Base-by-base conservation (phyloP, 2,113 vertebrate species). In the Marmota flaviventris region DNA sequence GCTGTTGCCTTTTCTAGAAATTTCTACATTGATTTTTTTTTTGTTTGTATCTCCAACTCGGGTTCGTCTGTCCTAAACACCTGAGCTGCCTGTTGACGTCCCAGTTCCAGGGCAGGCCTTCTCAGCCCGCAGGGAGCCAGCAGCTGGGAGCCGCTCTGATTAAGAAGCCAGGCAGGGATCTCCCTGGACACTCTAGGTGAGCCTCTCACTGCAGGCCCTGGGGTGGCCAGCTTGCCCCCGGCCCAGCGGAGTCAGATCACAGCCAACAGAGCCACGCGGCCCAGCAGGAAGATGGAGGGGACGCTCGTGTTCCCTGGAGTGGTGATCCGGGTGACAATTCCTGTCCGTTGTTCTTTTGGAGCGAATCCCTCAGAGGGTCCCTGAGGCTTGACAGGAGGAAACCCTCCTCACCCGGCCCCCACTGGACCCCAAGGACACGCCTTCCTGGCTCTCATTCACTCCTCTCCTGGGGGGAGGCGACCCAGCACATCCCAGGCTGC, bases 391-490 rank as follows among this genome's bases (percentile, higher is more conserved):
- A 92, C 69, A 58, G 65, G 72, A 94, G 91, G 58, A 56, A 96
- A 58, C n/a, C 72, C 56, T 85, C 61, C 89, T 69, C 72, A 67
- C 65, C 53, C 70, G 27, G 1, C 42, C 72, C 83, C 67, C 45
- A 1, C 13, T 27, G 32, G 83, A n/a, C 73, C 73, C 69, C 8
- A 61, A 75, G 56, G 85, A 95, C n/a, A 76, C 72, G 48, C 51
- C 93, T 96, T 45, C 75, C 39, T 27, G 56, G 48, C 91, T 94
- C 72, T 90, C 85, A 81, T 95, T 89, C 94, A 76, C 92, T 88
- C 58, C 39, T 75, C 88, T 29, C 58, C 58, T 2, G 42, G 96
- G 61, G 95, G 91, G 65, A 94, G 91, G 67, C 58, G 85, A n/a
- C 17, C 11, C 2, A 20, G 27, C 45, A 34, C 25, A 32, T 14